Percentiles rank a stretch among this genome's conserved stretches.
Evolutionary conservation across 2,797 vertebrate species (phyloP).

Genomic region (Platyrinchus mystaceus): DNA sequence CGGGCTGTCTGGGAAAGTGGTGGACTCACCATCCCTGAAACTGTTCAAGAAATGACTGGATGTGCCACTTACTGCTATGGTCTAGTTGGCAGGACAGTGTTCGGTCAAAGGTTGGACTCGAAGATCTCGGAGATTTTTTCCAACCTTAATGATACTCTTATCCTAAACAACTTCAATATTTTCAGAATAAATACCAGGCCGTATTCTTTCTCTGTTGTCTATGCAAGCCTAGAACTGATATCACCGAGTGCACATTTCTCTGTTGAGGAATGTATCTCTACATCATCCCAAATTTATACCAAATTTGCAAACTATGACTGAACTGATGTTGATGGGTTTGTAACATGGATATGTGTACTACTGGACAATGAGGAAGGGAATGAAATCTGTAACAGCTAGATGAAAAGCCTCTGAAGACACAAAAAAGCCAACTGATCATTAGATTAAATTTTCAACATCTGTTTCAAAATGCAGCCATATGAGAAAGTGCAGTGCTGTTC

Average conservation of each 20-base stretch:
- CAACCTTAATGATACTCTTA: not conserved
- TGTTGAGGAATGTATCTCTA: not conserved
- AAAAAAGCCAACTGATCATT: not conserved
- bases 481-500: not conserved
- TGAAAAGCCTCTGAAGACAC: not conserved
- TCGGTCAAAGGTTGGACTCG: accelerated
- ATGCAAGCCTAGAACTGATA: not conserved
- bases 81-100: not conserved
- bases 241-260: not conserved
- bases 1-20: not conserved
- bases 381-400: not conserved
- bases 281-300: not conserved
- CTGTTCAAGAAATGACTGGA: not conserved
- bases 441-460: not conserved
- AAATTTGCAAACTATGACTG: not conserved
- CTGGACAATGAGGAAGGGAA: not conserved
- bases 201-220: not conserved
- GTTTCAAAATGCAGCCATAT: not conserved
- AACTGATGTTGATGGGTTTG: not conserved
- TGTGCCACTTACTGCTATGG: not conserved
- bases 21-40: not conserved
- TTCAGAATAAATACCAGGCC: not conserved
- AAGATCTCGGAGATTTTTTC: not conserved
- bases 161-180: not conserved
- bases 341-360: not conserved